A percentile compares a stretch with the other conserved stretches of the same genome.
These are phyloP conservation scores for Drosophila ananassae DNA, from an alignment of 1,140 invertebrate genomes.

Conservation along the genomic window DNA sequence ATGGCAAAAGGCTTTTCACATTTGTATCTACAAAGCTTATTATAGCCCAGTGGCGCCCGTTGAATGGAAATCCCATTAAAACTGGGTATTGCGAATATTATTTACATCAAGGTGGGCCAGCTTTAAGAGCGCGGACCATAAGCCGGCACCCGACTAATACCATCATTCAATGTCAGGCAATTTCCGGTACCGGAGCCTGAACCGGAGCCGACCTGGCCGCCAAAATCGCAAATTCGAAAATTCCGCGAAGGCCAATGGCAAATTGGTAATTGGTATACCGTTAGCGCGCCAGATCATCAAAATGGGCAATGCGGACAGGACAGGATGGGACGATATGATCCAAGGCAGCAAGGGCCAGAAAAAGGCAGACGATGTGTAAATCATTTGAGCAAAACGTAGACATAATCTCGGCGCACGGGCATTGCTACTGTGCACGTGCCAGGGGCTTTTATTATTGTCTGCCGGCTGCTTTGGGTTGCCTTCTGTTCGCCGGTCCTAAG, in stretches of 20 bases:
- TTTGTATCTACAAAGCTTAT: not conserved
- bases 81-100: constrained; percentile 3
- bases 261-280: constrained; percentile 71
- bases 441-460: constrained; percentile 52
- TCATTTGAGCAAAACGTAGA: constrained; percentile 73
- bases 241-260: constrained; percentile 47
- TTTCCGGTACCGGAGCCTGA: constrained; percentile 19
- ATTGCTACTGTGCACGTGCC: constrained; percentile 52
- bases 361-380: constrained; percentile 54
- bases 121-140: constrained; percentile 36
- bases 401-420: constrained; percentile 58
- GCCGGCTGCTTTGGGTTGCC: not conserved
- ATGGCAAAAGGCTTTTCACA: not conserved
- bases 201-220: not conserved
- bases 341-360: not conserved
- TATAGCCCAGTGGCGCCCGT: not conserved
- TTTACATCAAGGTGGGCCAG: constrained; percentile 23
- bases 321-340: constrained; percentile 14
- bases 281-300: constrained; percentile 42
- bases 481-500: constrained; percentile 6
- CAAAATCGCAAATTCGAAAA: constrained; percentile 51
- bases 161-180: constrained; percentile 42
- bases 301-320: not conserved
- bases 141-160: constrained; percentile 32
- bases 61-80: not conserved